A percentile compares a stretch with the other conserved stretches of the same genome.
These are phyloP conservation scores for Larimichthys polyactis DNA, from an alignment of 2,113 vertebrate genomes.

Conservation along the genomic window DNA sequence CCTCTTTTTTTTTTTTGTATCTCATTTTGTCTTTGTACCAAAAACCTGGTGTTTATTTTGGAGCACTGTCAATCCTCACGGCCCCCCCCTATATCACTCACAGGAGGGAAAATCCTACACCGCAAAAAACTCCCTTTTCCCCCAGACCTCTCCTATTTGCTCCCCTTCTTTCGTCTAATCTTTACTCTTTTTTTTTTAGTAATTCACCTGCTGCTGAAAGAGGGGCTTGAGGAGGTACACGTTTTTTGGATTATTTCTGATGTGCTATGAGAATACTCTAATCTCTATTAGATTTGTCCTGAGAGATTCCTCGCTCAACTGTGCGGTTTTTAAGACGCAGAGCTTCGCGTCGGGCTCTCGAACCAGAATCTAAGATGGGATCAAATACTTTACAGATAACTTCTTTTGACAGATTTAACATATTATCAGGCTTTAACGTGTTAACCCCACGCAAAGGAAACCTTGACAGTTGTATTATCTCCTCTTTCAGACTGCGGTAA, in stretches of 20 bases:
- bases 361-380: conserved; percentile 13
- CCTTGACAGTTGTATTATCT: conserved; percentile 2
- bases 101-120: conserved; percentile 51
- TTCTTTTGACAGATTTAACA: conserved; percentile 37
- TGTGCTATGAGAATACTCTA: conserved; percentile 64
- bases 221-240: conserved; percentile 58
- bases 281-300: conserved; percentile 73
- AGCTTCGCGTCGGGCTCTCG: conserved; percentile 1
- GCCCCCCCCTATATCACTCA: conserved; percentile 45
- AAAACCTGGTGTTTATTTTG: conserved; percentile 76
- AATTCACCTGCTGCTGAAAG: conserved; percentile 75
- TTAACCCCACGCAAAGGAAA: conserved; percentile 33
- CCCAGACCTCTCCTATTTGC: conserved; percentile 56
- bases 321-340: conserved; percentile 41
- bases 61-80: conserved; percentile 64
- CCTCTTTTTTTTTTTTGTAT: conserved; percentile 49
- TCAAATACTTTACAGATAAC: conserved; percentile 22
- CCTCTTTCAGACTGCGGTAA: neutral
- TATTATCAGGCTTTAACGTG: conserved; percentile 19
- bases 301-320: conserved; percentile 49
- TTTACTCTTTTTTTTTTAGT: conserved; percentile 32
- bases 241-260: conserved; percentile 72
- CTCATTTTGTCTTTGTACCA: conserved; percentile 62
- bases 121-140: conserved; percentile 48
- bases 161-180: conserved; percentile 52